Evolutionary conservation across 2,888 invertebrate species (phyloP), one percentile per base, ranked within the genome.

Genomic region (Diachrysia chrysitis): DNA sequence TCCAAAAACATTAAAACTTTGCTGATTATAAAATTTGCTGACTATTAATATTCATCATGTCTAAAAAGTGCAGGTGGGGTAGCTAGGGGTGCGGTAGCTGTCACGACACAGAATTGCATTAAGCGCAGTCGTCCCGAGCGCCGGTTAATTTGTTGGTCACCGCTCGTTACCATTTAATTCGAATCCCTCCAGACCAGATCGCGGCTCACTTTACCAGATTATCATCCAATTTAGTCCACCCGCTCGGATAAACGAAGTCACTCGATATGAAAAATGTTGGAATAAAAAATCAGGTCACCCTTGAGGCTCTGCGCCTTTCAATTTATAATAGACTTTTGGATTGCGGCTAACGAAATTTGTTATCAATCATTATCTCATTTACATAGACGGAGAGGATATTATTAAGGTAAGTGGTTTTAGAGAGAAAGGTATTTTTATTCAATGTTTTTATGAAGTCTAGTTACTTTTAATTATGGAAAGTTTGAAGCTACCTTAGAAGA

Each of bases 131-230:
- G 81, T 83, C 71, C 86, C 83, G 82, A 73, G 82, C 78, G 70
- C 74, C 84, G 84, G 89, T 89, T 90, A 90, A 90, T 90, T 90
- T 85, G 85, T 84, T 87, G 87, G 88, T 85, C 88, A 85, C 81
- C 78, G 83, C 87, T 89, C 88, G 89, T 88, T 87, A 86, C 85
- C 85, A 86, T 87, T 89, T 89, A 85, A 88, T 89, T 87, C 82
- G 76, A 81, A 64, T 75, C 80, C 78, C 81, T 79, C 79, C 76
- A 63, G 58, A 61, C 62, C 69, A 76, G 76, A 81, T 76, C 82
- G 82, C 65, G 66, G 73, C 73, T 73, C 77, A 77, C 81, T 84
- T 82, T 81, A 81, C 77, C 66, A 80, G 80, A 84, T 84, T 84
- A 79, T 80, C 73, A 83, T 84, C 73, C 79, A 83, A 84, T 86